Conservation (phyloP, 2,797 vertebrate genomes). For the Mastacembelus armatus region DNA sequence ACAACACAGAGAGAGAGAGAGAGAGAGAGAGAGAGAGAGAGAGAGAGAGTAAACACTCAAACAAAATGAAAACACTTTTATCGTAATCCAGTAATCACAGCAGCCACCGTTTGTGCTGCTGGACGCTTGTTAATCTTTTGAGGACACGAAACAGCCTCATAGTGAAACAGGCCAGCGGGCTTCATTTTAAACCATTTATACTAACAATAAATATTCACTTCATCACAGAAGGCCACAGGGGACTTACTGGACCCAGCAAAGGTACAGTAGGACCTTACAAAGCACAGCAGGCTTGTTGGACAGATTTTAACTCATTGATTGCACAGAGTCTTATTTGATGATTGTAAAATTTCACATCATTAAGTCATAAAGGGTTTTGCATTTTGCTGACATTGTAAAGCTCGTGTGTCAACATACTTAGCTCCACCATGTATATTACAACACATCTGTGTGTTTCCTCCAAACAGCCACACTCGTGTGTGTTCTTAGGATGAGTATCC, state of each 20-base stretch:
- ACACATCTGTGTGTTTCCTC: too few species aligned
- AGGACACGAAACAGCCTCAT: conserved; percentile 9
- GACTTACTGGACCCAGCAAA: not conserved
- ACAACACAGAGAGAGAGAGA: conserved; percentile 6
- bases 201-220: not conserved
- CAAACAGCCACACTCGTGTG: too few species aligned
- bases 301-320: too few species aligned
- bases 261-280: not conserved
- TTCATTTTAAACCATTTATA: conserved; percentile 9
- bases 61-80: conserved; percentile 30
- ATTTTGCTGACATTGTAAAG: too few species aligned
- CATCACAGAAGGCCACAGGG: not conserved
- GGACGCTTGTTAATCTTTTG: conserved; percentile 43
- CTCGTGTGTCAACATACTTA: too few species aligned
- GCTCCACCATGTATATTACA: too few species aligned
- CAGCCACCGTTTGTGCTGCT: conserved; percentile 3
- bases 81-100: conserved; percentile 40
- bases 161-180: conserved; percentile 6
- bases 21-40: conserved; percentile 8
- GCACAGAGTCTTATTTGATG: too few species aligned
- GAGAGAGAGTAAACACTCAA: conserved; percentile 22
- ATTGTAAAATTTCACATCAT: too few species aligned
- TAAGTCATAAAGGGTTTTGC: too few species aligned
- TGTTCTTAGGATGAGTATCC: conserved; percentile 8
- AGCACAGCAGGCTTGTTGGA: too few species aligned